phyloP scores from a whole-genome alignment of 1,140 invertebrate species.

The Calliphora vicina region DNA sequence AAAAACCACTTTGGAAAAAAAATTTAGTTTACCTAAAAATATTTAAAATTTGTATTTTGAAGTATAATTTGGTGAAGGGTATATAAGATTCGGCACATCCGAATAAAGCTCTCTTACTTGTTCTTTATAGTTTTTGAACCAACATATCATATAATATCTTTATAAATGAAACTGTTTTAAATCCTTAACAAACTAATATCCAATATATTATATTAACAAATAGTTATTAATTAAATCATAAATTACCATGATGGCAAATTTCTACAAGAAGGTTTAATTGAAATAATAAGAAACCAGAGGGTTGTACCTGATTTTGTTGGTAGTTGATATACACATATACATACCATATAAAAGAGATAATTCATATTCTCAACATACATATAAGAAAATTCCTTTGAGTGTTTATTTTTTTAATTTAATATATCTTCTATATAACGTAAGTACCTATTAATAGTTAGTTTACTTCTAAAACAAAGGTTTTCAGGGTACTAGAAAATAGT shows the following conservation, averaged over 20 bases:
- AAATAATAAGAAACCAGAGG: background rate
- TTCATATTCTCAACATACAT: too few relatives aligned
- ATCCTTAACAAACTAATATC: too few relatives aligned
- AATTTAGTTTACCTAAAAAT: too few relatives aligned
- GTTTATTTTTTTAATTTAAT: background rate
- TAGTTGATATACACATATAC: slow-evolving; percentile 21
- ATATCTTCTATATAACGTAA: background rate
- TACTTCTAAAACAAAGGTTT: background rate
- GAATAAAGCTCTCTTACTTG: too few relatives aligned
- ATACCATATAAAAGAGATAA: too few relatives aligned
- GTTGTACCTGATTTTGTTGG: slow-evolving; percentile 40
- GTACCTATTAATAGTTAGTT: background rate
- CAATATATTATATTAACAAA: background rate
- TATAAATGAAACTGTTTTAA: too few relatives aligned
- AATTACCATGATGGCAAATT: background rate
- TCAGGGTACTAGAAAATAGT: slow-evolving; percentile 20
- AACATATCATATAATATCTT: too few relatives aligned
- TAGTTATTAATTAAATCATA: background rate
- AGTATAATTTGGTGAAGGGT: too few relatives aligned
- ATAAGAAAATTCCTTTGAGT: background rate
- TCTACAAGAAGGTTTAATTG: background rate
- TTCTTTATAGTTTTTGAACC: too few relatives aligned
- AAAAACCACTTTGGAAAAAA: too few relatives aligned
- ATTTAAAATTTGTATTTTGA: too few relatives aligned
- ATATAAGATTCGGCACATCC: too few relatives aligned